Evolutionary conservation across 2,888 invertebrate species (phyloP), one percentile per base, ranked within the genome.

Genomic region (Cyaniris semiargus): DNA sequence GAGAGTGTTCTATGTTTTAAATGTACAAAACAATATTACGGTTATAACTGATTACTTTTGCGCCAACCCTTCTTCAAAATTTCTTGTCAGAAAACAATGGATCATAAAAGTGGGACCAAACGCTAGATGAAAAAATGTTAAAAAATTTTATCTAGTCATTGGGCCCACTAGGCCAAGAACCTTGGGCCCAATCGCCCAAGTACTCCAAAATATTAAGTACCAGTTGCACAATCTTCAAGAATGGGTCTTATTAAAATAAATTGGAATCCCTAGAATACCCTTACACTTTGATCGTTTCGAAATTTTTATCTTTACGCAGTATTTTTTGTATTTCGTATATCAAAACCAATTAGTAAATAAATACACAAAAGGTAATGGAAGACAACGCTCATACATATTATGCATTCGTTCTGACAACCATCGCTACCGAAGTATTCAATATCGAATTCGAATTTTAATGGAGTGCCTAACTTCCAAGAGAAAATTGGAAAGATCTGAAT

Each of bases 401-500:
- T 89, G 87, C 85, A 89, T 86, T 84, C 81, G 86, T 85, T 84
- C 81, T 83, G 85, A 83, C 83, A 84, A 85, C 82, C 82, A 83
- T 80, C 79, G 81, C 85, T 23, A 86, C 86, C 84, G 84, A 85
- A 89, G 90, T 90, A 89, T 91, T 91, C 89, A 91, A 91, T 90
- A 90, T 85, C 81, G 83, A 87, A 87, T 87, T 88, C 86, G 88
- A 89, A 90, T 89, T 88, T 87, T 86, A 90, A 90, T 89, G 84
- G 86, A 90, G 87, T 86, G 86, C 86, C 87, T 88, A 87, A 87
- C 88, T 89, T 89, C 86, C 83, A 86, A 86, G 85, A 86, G 88
- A 88, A 91, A 90, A 91, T 91, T 90, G 89, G 86, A 89, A 85
- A 85, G 83, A 88, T 91, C 90, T 91, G 90, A 91, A 92, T 92